These are phyloP conservation scores for Odontesthes bonariensis DNA, from an alignment of 2,113 vertebrate genomes.

Conservation along the genomic window DNA sequence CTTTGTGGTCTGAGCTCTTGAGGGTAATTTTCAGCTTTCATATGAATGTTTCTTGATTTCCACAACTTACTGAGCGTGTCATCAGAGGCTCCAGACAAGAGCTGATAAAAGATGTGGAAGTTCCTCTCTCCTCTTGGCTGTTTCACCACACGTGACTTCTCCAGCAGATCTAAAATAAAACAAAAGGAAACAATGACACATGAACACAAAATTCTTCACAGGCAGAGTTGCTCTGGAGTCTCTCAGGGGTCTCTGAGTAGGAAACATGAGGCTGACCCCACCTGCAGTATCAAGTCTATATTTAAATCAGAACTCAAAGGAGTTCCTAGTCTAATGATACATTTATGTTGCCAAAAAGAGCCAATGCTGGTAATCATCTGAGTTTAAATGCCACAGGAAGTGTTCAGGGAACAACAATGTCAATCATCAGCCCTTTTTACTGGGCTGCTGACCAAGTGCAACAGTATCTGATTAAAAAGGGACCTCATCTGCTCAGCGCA, in stretches of 20 bases:
- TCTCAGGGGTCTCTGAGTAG: neutral
- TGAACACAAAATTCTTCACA: neutral
- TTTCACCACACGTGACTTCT: constrained; percentile 95
- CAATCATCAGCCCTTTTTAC: constrained; percentile 54
- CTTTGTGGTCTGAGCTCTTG: neutral
- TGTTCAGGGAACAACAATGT: constrained; percentile 38
- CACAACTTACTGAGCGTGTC: constrained; percentile 91
- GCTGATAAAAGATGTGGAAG: constrained; percentile 98
- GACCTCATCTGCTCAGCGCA: constrained; percentile 58
- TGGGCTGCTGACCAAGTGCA: constrained; percentile 46
- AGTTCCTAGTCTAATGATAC: constrained; percentile 1
- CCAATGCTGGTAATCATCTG: constrained; percentile 43
- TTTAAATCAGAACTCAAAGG: neutral
- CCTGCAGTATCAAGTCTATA: neutral
- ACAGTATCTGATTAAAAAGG: constrained; percentile 66
- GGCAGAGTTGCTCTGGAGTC: neutral
- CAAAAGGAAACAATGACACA: constrained; percentile 53
- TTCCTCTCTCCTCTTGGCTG: constrained; percentile 98
- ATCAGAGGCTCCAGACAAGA: constrained; percentile 93
- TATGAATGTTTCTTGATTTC: neutral
- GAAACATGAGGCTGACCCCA: constrained; percentile 8
- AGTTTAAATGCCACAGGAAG: constrained; percentile 47
- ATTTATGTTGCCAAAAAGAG: constrained; percentile 54
- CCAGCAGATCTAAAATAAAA: constrained; percentile 89
- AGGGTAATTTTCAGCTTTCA: neutral